phyloP scores from a whole-genome alignment of 2,797 vertebrate genomes.

The Coreius guichenoti region DNA sequence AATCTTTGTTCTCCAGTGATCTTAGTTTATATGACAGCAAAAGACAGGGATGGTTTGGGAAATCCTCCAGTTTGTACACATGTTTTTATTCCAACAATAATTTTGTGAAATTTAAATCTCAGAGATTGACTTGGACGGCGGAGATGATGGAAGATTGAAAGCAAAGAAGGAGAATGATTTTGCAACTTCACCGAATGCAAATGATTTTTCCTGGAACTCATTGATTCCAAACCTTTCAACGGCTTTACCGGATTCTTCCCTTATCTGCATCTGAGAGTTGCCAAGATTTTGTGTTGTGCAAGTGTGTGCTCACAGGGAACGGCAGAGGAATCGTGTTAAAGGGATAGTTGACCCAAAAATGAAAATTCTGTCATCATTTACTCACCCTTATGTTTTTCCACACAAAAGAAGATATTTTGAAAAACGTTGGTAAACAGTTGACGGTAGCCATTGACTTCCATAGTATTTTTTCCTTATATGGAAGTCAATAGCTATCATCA shows the following conservation, averaged over 20 bases:
- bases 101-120: constrained; percentile 24
- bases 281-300: constrained; percentile 54
- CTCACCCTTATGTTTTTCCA: too few relatives aligned
- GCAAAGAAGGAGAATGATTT: constrained; percentile 20
- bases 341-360: too few relatives aligned
- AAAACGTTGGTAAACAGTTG: too few relatives aligned
- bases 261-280: constrained; percentile 50
- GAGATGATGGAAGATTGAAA: constrained; percentile 22
- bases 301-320: constrained; percentile 3
- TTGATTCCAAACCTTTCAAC: constrained; percentile 45
- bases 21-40: neutral
- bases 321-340: constrained; percentile 1
- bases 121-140: constrained; percentile 2
- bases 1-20: neutral
- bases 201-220: constrained; percentile 53
- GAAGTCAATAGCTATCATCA: too few relatives aligned
- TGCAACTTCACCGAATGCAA: constrained; percentile 36
- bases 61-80: neutral
- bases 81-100: constrained; percentile 32
- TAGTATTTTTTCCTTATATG: too few relatives aligned
- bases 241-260: constrained; percentile 35
- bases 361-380: too few relatives aligned
- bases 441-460: too few relatives aligned
- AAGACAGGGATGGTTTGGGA: neutral
- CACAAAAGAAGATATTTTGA: too few relatives aligned